phyloP scores from a whole-genome alignment of 2,113 vertebrate species.

The Cinclus mexicanus region DNA sequence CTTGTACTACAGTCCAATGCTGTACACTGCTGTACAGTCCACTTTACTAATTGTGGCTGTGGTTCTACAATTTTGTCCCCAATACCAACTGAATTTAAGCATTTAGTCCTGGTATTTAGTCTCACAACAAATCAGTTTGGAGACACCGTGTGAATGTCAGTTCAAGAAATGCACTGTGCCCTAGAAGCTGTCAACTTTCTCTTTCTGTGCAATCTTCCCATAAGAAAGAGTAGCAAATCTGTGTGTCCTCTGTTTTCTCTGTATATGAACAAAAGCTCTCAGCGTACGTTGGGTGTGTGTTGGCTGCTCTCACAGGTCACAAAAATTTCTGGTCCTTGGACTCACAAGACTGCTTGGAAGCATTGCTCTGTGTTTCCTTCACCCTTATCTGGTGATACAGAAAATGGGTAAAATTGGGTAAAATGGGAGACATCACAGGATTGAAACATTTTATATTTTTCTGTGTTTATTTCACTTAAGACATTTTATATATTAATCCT shows the following conservation, averaged over 20 bases:
- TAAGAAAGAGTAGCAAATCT: not conserved
- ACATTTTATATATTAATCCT: slow-evolving; percentile 49
- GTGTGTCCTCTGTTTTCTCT: slow-evolving; percentile 32
- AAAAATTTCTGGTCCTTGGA: not conserved
- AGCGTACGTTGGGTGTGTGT: not conserved
- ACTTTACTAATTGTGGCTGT: slow-evolving; percentile 18
- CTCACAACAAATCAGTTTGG: not conserved
- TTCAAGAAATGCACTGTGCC: not conserved
- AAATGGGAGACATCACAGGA: not conserved
- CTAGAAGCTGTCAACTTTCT: not conserved
- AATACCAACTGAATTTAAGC: not conserved
- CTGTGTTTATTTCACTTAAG: slow-evolving; percentile 38
- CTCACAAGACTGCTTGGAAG: not conserved
- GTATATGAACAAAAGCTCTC: not conserved
- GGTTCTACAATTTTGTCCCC: slow-evolving; percentile 24
- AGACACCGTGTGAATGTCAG: not conserved
- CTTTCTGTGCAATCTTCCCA: not conserved
- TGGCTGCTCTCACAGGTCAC: slow-evolving; percentile 5
- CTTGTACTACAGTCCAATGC: not conserved
- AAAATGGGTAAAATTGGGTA: not conserved
- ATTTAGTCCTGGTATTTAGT: not conserved
- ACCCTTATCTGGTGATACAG: not conserved
- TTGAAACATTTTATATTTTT: slow-evolving; percentile 57
- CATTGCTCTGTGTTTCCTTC: not conserved
- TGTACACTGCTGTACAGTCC: not conserved